A percentile compares a stretch with the other conserved stretches of the same genome.
Evolutionary conservation across 2,113 vertebrate species (phyloP).

Genomic region (Loxodonta africana): DNA sequence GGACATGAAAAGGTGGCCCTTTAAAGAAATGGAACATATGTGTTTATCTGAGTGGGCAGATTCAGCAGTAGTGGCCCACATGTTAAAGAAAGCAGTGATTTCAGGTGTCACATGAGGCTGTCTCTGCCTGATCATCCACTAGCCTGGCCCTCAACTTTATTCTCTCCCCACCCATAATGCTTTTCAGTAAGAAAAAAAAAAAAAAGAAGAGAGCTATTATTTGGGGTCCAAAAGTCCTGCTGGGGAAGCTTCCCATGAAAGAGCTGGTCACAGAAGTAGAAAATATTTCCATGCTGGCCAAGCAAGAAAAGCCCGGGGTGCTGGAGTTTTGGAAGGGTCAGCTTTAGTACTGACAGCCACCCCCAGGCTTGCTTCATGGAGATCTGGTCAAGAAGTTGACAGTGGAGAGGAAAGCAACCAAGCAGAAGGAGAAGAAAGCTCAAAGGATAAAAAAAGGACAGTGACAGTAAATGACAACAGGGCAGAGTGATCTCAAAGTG

Average conservation of each 20-base stretch:
- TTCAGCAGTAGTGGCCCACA: fast-evolving
- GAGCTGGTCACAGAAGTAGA: background rate
- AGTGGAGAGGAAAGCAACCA: background rate
- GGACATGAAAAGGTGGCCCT: background rate
- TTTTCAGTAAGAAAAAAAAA: background rate
- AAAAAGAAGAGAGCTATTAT: background rate
- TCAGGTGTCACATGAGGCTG: background rate
- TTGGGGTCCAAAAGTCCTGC: background rate
- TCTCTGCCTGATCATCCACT: background rate
- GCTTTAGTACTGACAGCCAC: background rate
- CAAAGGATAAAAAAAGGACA: slow-evolving; percentile 10
- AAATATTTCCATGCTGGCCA: background rate
- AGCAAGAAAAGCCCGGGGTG: background rate
- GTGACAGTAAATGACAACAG: background rate
- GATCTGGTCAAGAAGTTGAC: background rate
- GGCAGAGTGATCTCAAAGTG: background rate
- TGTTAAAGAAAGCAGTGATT: background rate
- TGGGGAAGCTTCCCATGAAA: background rate
- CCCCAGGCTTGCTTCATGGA: background rate
- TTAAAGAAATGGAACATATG: background rate
- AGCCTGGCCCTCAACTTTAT: background rate
- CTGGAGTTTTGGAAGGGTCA: background rate
- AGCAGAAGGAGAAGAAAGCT: background rate
- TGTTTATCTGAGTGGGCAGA: too few species aligned
- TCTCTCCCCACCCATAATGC: background rate